Evolutionary conservation across 1,140 invertebrate species (phyloP).

Genomic region (Lasioglossum albipes): DNA sequence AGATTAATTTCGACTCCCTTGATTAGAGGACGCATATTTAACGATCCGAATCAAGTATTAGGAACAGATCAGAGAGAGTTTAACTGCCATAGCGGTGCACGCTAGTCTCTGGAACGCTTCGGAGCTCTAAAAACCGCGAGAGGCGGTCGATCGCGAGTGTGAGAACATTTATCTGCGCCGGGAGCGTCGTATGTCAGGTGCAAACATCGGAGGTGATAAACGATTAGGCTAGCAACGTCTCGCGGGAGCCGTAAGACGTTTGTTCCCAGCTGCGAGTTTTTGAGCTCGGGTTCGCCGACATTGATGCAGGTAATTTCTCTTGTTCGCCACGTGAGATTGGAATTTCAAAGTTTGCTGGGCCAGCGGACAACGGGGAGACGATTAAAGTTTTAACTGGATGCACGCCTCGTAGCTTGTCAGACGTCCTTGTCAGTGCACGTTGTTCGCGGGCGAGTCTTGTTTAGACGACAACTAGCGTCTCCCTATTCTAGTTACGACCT

Average conservation of each 20-base stretch:
- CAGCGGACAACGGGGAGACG: not conserved
- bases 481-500: too few relatives aligned
- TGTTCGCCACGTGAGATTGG: not conserved
- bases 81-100: not conserved
- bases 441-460: not conserved
- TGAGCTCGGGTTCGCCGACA: not conserved
- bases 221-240: constrained; percentile 3
- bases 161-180: constrained; percentile 47
- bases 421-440: not conserved
- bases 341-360: constrained; percentile 26
- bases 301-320: not conserved
- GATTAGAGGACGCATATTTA: not conserved
- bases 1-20: not conserved
- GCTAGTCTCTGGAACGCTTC: too few relatives aligned
- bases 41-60: not conserved
- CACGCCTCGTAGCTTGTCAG: not conserved
- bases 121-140: constrained; percentile 13
- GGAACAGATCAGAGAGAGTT: not conserved
- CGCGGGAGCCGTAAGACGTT: constrained; percentile 7
- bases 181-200: constrained; percentile 18
- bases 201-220: constrained; percentile 48
- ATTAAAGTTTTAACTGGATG: constrained; percentile 16
- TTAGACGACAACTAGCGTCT: not conserved
- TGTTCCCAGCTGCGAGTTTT: constrained; percentile 17
- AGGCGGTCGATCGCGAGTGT: not conserved